A percentile compares a stretch with the other conserved stretches of the same genome.
phyloP scores from a whole-genome alignment of 2,113 vertebrate genomes.

The Hyperopisus bebe region DNA sequence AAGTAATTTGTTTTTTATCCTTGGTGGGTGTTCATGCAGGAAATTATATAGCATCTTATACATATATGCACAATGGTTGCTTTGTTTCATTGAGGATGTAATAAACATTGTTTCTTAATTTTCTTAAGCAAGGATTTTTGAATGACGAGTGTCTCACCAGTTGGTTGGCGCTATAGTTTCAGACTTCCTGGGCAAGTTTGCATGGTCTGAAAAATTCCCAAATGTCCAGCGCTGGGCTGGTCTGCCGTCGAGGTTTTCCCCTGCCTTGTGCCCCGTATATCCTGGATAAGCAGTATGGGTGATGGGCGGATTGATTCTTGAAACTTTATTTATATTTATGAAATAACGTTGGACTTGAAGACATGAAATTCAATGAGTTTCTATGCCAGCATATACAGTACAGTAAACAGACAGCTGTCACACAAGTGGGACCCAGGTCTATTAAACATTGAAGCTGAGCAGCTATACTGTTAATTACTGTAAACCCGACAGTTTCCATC shows the following conservation, averaged over 20 bases:
- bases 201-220: background rate
- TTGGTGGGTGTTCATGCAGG: constrained; percentile 8
- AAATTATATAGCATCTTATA: background rate
- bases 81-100: background rate
- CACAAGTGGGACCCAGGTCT: background rate
- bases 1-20: background rate
- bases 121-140: background rate
- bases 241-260: background rate
- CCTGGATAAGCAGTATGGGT: background rate
- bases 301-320: background rate
- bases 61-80: background rate
- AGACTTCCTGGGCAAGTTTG: background rate
- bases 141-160: background rate
- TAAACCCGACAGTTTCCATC: background rate
- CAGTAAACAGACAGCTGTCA: background rate
- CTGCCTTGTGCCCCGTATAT: background rate
- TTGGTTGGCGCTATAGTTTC: background rate
- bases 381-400: background rate
- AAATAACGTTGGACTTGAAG: background rate
- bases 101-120: background rate
- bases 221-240: background rate
- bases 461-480: background rate
- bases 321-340: background rate
- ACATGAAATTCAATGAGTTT: background rate
- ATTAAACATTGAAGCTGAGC: background rate